phyloP scores from a whole-genome alignment of 2,113 vertebrate genomes.

The Antechinus flavipes region DNA sequence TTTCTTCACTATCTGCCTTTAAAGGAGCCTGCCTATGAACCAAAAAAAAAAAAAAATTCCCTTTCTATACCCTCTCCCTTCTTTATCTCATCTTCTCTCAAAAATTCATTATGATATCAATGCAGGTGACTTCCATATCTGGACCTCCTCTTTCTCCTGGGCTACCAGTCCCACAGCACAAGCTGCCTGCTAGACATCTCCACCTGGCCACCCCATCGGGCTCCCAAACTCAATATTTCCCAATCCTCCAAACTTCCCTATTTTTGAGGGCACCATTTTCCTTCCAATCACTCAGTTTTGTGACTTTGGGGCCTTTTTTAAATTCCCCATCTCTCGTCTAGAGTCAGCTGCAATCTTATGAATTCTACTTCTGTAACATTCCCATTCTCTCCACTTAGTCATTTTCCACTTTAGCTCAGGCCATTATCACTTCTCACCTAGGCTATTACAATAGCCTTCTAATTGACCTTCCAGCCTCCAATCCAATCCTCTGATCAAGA shows the following conservation, averaged over 20 bases:
- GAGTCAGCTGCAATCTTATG: background rate
- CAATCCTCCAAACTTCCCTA: background rate
- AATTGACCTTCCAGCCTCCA: background rate
- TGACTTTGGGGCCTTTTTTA: background rate
- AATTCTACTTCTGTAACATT: background rate
- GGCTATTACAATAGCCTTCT: background rate
- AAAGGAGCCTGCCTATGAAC: background rate
- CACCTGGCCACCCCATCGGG: background rate
- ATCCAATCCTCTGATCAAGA: background rate
- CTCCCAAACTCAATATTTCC: background rate
- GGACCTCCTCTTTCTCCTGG: background rate
- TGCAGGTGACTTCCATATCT: background rate
- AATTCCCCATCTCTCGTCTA: background rate
- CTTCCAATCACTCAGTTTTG: background rate
- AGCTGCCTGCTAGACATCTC: background rate
- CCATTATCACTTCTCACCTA: background rate
- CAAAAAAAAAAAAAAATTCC: background rate
- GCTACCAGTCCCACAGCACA: background rate
- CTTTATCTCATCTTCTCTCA: background rate
- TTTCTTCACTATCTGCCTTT: background rate
- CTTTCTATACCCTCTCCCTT: background rate
- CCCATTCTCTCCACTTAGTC: background rate
- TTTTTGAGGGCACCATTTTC: background rate
- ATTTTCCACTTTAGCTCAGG: background rate
- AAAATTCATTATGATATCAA: background rate